These are phyloP conservation scores for Formica exsecta DNA, from an alignment of 1,140 invertebrate species.

Conservation along the genomic window DNA sequence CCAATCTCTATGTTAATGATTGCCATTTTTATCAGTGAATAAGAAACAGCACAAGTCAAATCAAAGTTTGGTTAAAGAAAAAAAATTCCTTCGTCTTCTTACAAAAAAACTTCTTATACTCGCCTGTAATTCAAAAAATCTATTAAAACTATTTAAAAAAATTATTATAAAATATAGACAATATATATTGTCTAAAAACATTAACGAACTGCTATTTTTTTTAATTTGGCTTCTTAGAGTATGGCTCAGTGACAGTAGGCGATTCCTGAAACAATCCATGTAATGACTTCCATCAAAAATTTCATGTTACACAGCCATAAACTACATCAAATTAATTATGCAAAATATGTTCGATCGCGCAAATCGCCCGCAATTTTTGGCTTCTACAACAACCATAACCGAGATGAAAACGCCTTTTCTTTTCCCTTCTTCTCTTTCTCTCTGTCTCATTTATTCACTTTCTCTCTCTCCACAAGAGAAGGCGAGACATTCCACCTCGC, in stretches of 20 bases:
- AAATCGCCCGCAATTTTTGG: conserved; percentile 39
- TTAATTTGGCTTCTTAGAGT: conserved; percentile 11
- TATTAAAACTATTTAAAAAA: background rate
- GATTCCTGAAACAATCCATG: background rate
- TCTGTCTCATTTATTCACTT: background rate
- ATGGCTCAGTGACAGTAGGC: background rate
- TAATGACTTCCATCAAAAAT: conserved; percentile 11
- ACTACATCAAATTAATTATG: background rate
- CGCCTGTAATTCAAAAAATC: background rate
- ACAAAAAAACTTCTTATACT: background rate
- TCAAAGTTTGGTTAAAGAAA: background rate
- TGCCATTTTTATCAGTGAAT: background rate
- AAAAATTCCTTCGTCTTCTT: background rate
- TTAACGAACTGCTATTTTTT: background rate
- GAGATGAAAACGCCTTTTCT: conserved; percentile 42
- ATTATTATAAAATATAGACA: conserved; percentile 1
- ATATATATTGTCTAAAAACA: conserved; percentile 21
- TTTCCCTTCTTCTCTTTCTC: background rate
- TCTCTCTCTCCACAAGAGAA: conserved; percentile 47
- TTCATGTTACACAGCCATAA: background rate
- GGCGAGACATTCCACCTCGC: conserved; percentile 81
- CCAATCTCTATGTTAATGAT: background rate
- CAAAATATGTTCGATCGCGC: conserved; percentile 29
- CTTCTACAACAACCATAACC: conserved; percentile 40
- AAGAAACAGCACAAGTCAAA: background rate